A percentile compares a stretch with the other conserved stretches of the same genome.
These are phyloP conservation scores for Haplochromis burtoni DNA, from an alignment of 2,113 vertebrate genomes.

Conservation along the genomic window DNA sequence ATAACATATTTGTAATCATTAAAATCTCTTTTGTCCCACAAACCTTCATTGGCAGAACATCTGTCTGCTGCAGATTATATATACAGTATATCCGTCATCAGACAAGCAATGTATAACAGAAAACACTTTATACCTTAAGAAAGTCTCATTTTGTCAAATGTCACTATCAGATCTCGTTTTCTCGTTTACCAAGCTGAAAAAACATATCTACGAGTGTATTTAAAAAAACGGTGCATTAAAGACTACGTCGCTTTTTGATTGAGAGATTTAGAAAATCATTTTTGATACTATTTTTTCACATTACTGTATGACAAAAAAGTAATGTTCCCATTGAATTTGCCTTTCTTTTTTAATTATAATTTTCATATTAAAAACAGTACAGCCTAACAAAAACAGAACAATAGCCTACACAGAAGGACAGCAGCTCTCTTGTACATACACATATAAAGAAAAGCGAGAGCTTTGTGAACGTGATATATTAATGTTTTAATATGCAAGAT, in stretches of 20 bases:
- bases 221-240: conserved; percentile 18
- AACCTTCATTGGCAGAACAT: neutral
- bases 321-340: conserved; percentile 16
- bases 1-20: neutral
- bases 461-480: conserved; percentile 40
- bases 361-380: conserved; percentile 30
- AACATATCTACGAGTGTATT: conserved; percentile 18
- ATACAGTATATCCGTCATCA: neutral
- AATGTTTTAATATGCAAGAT: conserved; percentile 55
- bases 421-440: conserved; percentile 22
- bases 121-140: conserved; percentile 20
- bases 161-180: conserved; percentile 2
- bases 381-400: neutral
- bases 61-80: neutral
- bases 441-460: conserved; percentile 22
- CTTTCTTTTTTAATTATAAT: conserved; percentile 18
- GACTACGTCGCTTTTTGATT: conserved; percentile 17
- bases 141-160: neutral
- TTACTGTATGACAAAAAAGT: conserved; percentile 11
- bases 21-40: neutral
- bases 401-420: conserved; percentile 10
- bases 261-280: conserved; percentile 43
- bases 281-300: conserved; percentile 57
- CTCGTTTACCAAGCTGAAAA: neutral
- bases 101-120: conserved; percentile 8